phyloP scores from a whole-genome alignment of 2,888 invertebrate genomes.

The Agrochola macilenta region DNA sequence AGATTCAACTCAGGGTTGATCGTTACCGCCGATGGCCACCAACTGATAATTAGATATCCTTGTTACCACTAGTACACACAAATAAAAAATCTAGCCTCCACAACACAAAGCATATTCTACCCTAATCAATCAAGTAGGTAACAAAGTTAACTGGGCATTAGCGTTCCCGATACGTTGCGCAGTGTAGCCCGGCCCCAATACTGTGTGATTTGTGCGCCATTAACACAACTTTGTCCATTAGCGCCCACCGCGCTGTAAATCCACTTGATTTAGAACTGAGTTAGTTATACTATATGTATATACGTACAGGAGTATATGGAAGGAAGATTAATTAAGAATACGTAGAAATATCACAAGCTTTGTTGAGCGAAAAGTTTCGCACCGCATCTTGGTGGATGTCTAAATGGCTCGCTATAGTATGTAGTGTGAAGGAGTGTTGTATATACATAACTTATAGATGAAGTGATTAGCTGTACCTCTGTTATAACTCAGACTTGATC shows the following conservation, averaged over 20 bases:
- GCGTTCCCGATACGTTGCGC: slow-evolving; percentile 38
- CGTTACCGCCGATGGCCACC: too few relatives aligned
- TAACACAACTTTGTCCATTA: slow-evolving; percentile 76
- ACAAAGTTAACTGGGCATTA: slow-evolving; percentile 63
- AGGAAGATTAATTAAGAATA: slow-evolving; percentile 62
- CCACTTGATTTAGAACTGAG: slow-evolving; percentile 75
- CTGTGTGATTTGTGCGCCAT: slow-evolving; percentile 67
- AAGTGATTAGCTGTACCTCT: neutral
- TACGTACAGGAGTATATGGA: slow-evolving; percentile 11
- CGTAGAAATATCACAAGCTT: slow-evolving; percentile 23
- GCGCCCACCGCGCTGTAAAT: slow-evolving; percentile 70
- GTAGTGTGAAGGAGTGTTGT: neutral
- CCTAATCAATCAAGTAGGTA: slow-evolving; percentile 59
- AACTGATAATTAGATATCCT: neutral
- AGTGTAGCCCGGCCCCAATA: slow-evolving; percentile 47
- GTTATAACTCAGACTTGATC: too few relatives aligned
- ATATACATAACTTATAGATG: neutral
- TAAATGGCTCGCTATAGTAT: neutral
- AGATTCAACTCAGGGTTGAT: too few relatives aligned
- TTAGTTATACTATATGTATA: slow-evolving; percentile 33
- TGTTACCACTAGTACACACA: neutral
- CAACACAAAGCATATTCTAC: slow-evolving; percentile 6
- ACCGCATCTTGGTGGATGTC: neutral
- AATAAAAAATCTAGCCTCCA: slow-evolving; percentile 1
- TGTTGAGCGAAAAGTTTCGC: slow-evolving; percentile 7